Conservation (phyloP, 2,113 vertebrate genomes). For the Junco hyemalis region DNA sequence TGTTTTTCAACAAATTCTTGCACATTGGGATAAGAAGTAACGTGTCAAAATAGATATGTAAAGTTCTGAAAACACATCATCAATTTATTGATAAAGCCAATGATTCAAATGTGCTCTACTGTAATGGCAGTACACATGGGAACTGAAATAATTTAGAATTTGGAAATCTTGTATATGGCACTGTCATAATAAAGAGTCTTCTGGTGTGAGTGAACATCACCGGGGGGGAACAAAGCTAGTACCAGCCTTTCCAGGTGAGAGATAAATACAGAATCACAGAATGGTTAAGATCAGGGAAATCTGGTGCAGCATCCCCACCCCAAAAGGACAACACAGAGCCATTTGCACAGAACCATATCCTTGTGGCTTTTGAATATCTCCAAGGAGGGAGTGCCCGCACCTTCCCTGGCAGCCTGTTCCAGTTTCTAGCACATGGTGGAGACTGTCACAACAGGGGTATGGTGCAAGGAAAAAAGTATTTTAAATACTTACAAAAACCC, state of each 20-base stretch:
- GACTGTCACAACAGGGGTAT: neutral
- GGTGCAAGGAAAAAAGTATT: neutral
- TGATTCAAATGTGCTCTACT: neutral
- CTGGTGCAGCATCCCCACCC: neutral
- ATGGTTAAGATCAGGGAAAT: neutral
- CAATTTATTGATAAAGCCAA: neutral
- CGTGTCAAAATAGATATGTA: neutral
- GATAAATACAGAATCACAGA: neutral
- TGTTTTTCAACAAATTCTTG: constrained; percentile 7
- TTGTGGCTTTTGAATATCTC: neutral
- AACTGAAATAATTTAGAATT: neutral
- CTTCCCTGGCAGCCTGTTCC: neutral
- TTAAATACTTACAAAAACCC: neutral
- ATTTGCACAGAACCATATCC: neutral
- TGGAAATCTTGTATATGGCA: neutral
- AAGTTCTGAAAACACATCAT: neutral
- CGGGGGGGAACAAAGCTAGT: neutral
- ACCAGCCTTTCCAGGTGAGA: neutral
- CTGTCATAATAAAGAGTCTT: neutral
- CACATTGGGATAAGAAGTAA: neutral
- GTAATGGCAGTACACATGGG: neutral
- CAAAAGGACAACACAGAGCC: fast-evolving
- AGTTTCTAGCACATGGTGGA: neutral
- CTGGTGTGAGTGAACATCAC: neutral
- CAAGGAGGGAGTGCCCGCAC: neutral